Evolutionary conservation across 2,888 invertebrate genomes (phyloP), one percentile per base, ranked within the genome.

Genomic region (Andrena minutula): DNA sequence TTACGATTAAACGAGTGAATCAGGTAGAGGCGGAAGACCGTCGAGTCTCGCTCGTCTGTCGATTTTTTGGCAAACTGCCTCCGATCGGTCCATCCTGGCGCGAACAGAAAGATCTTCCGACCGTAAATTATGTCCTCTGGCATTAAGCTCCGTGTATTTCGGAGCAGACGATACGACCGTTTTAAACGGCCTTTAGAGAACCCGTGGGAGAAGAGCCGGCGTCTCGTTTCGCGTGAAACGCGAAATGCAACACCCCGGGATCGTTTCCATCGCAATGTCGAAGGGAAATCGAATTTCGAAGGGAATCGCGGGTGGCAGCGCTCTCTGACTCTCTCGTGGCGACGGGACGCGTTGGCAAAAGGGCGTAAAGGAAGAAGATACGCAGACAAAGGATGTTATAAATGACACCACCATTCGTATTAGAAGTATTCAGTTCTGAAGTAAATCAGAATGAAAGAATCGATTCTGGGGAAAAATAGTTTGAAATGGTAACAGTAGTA

Each of bases 121-220:
- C 71, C 49, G 64, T 88, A 73, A 86, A 87, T 88, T 82, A 83
- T 41, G 63, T 75, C 77, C 68, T 66, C 72, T 84, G 86, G 79
- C 86, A 82, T 75, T 63, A 68, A 75, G 63, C 70, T 71, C 47
- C 53, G 73, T 74, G 64, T 83, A 86, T 87, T 88, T 84, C 75
- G 61, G 72, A 75, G 66, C 82, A 78, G 77, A 80, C 75, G 72
- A 71, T 75, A 76, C 68, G 80, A 79, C 78, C 64, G 77, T 83
- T 85, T 87, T 82, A 86, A 88, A 83, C 75, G 84, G 82, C 87
- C 85, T 87, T 79, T 86, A 70, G 56, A 70, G 30, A 71, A 81
- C 56, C 75, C 74, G 84, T 79, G 84, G 84, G 81, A 68, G 79
- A 79, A 23, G 53, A 30, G 23, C 63, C 61, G 53, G 35, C 66